A percentile compares a stretch with the other conserved stretches of the same genome.
These are phyloP conservation scores for Copidosoma floridanum DNA, from an alignment of 1,140 invertebrate species.

Conservation along the genomic window DNA sequence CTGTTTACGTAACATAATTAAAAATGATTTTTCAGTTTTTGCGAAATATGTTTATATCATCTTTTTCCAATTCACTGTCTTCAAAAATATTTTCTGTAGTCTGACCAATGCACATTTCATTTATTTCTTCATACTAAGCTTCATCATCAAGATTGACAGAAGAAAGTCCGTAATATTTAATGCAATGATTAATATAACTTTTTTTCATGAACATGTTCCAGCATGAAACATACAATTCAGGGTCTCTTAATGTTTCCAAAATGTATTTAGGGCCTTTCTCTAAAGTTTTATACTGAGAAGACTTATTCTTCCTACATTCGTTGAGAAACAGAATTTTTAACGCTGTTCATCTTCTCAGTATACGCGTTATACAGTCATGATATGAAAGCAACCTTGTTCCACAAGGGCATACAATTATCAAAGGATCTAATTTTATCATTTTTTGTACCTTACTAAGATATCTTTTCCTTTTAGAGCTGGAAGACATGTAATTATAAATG, in stretches of 20 bases:
- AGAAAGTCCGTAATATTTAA: neutral
- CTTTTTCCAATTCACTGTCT: neutral
- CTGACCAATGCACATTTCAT: neutral
- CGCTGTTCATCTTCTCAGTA: too few species aligned
- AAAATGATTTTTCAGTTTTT: neutral
- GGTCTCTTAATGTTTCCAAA: neutral
- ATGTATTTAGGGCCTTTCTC: neutral
- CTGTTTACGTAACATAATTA: neutral
- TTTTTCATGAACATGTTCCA: neutral
- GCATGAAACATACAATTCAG: neutral
- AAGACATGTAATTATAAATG: too few species aligned
- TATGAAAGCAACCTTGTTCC: too few species aligned
- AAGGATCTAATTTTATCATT: too few species aligned
- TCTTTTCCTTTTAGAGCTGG: too few species aligned
- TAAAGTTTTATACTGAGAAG: too few species aligned
- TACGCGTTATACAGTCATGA: too few species aligned
- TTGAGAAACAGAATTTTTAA: too few species aligned
- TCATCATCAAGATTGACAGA: neutral
- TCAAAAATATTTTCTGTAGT: neutral
- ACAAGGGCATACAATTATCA: too few species aligned
- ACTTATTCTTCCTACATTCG: too few species aligned
- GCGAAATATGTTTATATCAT: neutral
- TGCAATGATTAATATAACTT: neutral
- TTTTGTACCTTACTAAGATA: too few species aligned
- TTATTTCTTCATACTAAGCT: neutral